Conservation (phyloP, 2,797 vertebrate species). For the Pitangus sulphuratus region DNA sequence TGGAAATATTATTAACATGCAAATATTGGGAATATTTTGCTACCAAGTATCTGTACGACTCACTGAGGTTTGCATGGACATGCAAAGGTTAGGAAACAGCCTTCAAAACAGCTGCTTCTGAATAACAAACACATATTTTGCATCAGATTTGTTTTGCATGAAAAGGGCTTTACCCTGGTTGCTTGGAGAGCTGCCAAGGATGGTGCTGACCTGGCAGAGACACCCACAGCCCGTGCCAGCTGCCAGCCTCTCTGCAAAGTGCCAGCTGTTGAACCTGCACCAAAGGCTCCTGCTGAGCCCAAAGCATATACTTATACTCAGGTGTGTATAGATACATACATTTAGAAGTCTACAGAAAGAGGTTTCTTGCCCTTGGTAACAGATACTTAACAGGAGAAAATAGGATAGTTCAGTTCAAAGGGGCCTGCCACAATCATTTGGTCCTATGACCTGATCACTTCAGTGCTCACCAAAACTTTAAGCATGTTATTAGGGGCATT, state of each 20-base stretch:
- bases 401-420: background rate
- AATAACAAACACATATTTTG: background rate
- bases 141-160: background rate
- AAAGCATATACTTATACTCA: background rate
- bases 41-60: background rate
- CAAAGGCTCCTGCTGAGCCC: background rate
- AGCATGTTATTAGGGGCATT: background rate
- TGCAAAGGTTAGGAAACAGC: background rate
- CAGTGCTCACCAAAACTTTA: background rate
- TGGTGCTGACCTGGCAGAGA: background rate
- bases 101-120: background rate
- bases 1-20: background rate
- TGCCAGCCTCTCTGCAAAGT: background rate
- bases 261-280: background rate
- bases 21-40: background rate
- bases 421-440: background rate
- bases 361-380: background rate
- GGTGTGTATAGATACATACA: background rate
- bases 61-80: background rate
- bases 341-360: background rate
- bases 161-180: background rate
- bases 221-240: accelerated
- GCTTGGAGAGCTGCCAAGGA: background rate
- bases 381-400: background rate
- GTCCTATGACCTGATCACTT: background rate